Conservation (phyloP, 2,797 vertebrate species). For the Fistularia commersonii region DNA sequence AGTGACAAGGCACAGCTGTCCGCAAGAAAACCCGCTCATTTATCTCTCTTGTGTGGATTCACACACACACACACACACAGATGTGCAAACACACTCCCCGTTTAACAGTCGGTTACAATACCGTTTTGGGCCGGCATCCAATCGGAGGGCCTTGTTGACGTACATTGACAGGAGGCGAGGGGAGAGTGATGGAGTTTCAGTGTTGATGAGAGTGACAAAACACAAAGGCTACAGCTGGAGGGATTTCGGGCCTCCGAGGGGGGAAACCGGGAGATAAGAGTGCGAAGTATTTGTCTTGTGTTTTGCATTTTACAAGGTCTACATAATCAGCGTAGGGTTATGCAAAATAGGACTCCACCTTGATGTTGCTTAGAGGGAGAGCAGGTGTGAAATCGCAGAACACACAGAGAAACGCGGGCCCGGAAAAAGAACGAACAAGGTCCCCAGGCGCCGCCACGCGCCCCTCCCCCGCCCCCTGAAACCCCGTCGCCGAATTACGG, state of each 20-base stretch:
- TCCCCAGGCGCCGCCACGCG: too few species aligned
- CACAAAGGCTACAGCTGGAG: conserved; percentile 5
- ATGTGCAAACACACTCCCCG: conserved; percentile 2
- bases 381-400: conserved; percentile 12
- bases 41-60: conserved; percentile 44
- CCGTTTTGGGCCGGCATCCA: conserved; percentile 39
- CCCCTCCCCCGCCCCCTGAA: too few species aligned
- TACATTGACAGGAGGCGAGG: conserved; percentile 5
- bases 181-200: conserved; percentile 24
- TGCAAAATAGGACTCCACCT: conserved; percentile 37
- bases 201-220: conserved; percentile 22
- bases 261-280: background rate
- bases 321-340: conserved; percentile 1
- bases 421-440: too few species aligned
- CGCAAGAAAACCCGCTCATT: conserved; percentile 37
- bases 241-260: conserved; percentile 2
- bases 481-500: too few species aligned
- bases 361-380: background rate
- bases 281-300: conserved; percentile 4
- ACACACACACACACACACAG: background rate
- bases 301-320: conserved; percentile 34
- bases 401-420: conserved; percentile 2
- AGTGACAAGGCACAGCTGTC: conserved; percentile 61
- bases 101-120: conserved; percentile 40
- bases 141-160: conserved; percentile 23